A percentile compares a stretch with the other conserved stretches of the same genome.
These are phyloP conservation scores for Parnassius apollo DNA, from an alignment of 2,888 invertebrate species.

Conservation along the genomic window DNA sequence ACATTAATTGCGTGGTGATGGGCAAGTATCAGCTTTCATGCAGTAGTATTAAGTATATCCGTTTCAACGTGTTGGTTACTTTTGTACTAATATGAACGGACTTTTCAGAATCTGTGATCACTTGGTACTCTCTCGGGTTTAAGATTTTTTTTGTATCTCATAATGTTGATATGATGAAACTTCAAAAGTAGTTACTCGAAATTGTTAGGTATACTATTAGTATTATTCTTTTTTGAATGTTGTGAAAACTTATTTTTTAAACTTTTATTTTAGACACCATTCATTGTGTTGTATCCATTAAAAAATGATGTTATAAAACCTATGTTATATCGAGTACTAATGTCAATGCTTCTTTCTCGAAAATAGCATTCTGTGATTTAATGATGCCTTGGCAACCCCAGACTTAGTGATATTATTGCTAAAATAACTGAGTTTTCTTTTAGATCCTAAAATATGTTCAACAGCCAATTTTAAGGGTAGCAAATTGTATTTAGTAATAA, in stretches of 20 bases:
- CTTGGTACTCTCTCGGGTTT: conserved; percentile 79
- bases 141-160: conserved; percentile 71
- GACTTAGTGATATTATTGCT: conserved; percentile 52
- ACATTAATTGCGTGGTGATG: conserved; percentile 39
- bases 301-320: background rate
- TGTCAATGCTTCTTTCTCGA: conserved; percentile 39
- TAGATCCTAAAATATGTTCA: conserved; percentile 35
- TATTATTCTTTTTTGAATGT: conserved; percentile 48
- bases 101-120: conserved; percentile 78
- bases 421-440: conserved; percentile 48
- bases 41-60: conserved; percentile 66
- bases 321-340: conserved; percentile 25
- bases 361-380: conserved; percentile 69
- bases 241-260: conserved; percentile 28
- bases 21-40: conserved; percentile 68
- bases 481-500: conserved; percentile 29
- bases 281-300: background rate
- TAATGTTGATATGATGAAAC: conserved; percentile 44
- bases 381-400: conserved; percentile 64
- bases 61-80: conserved; percentile 67
- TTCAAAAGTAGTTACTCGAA: conserved; percentile 52
- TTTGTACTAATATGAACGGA: conserved; percentile 71
- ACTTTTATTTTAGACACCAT: background rate
- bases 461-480: conserved; percentile 38
- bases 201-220: conserved; percentile 57